Percentiles rank a stretch among this genome's conserved stretches.
These are phyloP conservation scores for Rhinogobius similis DNA, from an alignment of 2,113 vertebrate species.

Conservation along the genomic window DNA sequence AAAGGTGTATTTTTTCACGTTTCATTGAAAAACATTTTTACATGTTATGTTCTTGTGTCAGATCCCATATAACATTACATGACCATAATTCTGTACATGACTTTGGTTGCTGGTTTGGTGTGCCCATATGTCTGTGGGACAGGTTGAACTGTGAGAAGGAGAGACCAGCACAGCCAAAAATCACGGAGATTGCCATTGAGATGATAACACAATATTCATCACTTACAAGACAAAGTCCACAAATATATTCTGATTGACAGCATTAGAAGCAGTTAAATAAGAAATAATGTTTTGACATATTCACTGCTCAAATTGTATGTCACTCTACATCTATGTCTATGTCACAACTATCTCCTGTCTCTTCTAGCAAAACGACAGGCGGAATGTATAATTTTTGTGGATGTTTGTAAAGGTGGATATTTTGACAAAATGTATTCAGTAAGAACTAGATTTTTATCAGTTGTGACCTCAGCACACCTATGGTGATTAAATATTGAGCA, in stretches of 20 bases:
- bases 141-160: constrained; percentile 16
- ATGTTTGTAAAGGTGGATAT: neutral
- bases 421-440: neutral
- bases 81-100: too few species aligned
- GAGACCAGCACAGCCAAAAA: constrained; percentile 19
- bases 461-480: neutral
- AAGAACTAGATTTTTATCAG: neutral
- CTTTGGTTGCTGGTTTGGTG: too few species aligned
- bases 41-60: too few species aligned
- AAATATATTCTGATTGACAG: constrained; percentile 6
- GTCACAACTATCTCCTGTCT: constrained; percentile 61
- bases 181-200: constrained; percentile 3
- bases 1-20: too few species aligned
- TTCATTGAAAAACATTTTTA: too few species aligned
- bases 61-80: too few species aligned
- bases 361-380: constrained; percentile 17
- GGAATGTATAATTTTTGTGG: constrained; percentile 21
- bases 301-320: constrained; percentile 19
- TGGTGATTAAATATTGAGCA: neutral
- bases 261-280: constrained; percentile 8
- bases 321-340: too few species aligned
- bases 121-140: constrained; percentile 37
- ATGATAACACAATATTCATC: constrained; percentile 22
- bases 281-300: constrained; percentile 13
- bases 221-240: constrained; percentile 17